phyloP scores from a whole-genome alignment of 1,140 invertebrate genomes.

The Bathynomus jamesi region DNA sequence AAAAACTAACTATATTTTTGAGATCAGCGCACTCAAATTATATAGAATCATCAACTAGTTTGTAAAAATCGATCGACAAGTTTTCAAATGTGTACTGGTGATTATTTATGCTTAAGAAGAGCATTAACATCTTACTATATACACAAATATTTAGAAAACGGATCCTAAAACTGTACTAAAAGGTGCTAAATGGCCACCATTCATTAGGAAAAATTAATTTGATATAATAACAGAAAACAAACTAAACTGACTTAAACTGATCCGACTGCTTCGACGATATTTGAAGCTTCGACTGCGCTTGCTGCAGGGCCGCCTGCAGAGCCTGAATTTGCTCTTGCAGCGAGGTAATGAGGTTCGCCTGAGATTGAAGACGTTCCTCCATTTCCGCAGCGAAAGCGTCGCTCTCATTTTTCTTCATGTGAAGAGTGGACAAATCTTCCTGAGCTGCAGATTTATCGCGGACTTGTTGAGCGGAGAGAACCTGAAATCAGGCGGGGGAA shows the following conservation, averaged over 20 bases:
- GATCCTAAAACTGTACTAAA: too few species aligned
- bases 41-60: too few species aligned
- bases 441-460: background rate
- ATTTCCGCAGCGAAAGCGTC: background rate
- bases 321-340: background rate
- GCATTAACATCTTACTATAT: too few species aligned
- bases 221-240: background rate
- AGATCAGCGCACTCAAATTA: too few species aligned
- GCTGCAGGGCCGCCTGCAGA: background rate
- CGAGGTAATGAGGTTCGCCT: background rate
- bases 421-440: background rate
- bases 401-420: background rate
- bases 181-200: too few species aligned
- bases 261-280: background rate
- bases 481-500: background rate
- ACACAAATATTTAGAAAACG: too few species aligned
- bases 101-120: too few species aligned
- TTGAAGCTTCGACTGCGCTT: background rate
- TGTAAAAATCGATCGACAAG: too few species aligned
- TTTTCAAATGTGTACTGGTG: too few species aligned
- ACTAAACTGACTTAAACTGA: background rate
- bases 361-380: background rate
- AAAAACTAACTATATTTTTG: too few species aligned
- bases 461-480: background rate
- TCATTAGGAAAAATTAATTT: background rate